These are phyloP conservation scores for Lepidocyrtoides sp. DNA, from an alignment of 2,888 invertebrate genomes.

Conservation along the genomic window DNA sequence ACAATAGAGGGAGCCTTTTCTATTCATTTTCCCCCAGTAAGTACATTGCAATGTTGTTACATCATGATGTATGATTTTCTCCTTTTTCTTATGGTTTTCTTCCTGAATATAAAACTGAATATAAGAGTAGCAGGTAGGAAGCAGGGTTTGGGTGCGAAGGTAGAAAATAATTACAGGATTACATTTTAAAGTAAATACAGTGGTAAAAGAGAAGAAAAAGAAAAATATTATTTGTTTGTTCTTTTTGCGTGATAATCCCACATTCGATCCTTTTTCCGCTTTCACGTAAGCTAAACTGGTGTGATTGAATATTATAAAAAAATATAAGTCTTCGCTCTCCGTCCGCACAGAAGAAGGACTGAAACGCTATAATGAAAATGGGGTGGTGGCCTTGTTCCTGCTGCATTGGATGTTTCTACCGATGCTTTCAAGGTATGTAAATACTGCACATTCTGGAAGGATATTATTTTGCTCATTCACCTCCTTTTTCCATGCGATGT, in stretches of 20 bases:
- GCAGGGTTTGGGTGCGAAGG: no score
- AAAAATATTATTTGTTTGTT: slow-evolving; percentile 51
- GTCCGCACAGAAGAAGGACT: no score
- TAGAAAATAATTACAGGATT: slow-evolving; percentile 39
- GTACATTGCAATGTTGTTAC: not conserved
- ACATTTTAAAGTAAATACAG: not conserved
- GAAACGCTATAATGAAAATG: slow-evolving; percentile 63
- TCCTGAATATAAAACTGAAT: no score
- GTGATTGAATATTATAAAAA: not conserved
- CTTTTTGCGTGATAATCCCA: slow-evolving; percentile 28
- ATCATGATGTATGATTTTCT: slow-evolving; percentile 11
- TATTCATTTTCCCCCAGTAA: not conserved
- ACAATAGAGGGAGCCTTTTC: no score
- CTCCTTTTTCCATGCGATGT: no score
- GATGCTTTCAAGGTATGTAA: slow-evolving; percentile 75
- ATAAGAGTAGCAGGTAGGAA: no score
- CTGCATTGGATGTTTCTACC: slow-evolving; percentile 73
- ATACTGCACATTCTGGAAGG: no score
- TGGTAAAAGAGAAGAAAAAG: slow-evolving; percentile 19
- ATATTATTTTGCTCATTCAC: not conserved
- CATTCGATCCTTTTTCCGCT: not conserved
- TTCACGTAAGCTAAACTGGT: not conserved
- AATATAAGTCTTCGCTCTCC: not conserved
- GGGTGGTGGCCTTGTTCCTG: slow-evolving; percentile 79
- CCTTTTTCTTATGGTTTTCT: no score